A percentile compares a stretch with the other conserved stretches of the same genome.
Conservation (phyloP, 2,797 vertebrate species). For the Squalus acanthias region DNA sequence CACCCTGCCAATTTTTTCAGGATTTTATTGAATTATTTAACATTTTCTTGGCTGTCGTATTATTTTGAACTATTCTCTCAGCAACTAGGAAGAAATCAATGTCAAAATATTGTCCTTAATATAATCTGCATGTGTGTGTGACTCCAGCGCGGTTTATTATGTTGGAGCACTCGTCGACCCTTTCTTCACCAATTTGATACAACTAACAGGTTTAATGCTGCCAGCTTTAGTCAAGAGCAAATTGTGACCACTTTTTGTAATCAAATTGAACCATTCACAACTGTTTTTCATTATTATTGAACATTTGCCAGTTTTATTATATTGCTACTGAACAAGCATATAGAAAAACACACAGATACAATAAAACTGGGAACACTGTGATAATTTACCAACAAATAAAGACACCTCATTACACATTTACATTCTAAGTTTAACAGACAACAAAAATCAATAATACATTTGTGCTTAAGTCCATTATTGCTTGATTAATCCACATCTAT, state of each 20-base stretch:
- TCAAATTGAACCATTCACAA: background rate
- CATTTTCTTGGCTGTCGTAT: background rate
- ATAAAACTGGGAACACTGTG: background rate
- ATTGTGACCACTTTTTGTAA: background rate
- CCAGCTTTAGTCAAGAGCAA: background rate
- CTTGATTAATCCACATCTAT: conserved; percentile 18
- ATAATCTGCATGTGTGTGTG: background rate
- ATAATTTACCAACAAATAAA: conserved; percentile 1
- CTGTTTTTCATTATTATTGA: background rate
- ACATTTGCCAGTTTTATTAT: background rate
- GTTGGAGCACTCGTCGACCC: background rate
- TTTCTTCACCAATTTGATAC: background rate
- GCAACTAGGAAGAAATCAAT: background rate
- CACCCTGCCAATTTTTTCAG: background rate
- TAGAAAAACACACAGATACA: background rate
- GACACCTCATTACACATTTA: background rate
- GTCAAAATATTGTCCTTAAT: background rate
- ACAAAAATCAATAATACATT: background rate
- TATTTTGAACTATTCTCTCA: background rate
- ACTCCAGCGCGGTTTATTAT: background rate
- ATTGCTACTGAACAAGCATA: background rate
- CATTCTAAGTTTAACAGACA: conserved; percentile 5
- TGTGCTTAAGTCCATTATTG: background rate
- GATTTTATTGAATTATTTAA: background rate
- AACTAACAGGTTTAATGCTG: background rate